Base-by-base conservation (phyloP, 2,113 vertebrate genomes). In the Peromyscus maniculatus region DNA sequence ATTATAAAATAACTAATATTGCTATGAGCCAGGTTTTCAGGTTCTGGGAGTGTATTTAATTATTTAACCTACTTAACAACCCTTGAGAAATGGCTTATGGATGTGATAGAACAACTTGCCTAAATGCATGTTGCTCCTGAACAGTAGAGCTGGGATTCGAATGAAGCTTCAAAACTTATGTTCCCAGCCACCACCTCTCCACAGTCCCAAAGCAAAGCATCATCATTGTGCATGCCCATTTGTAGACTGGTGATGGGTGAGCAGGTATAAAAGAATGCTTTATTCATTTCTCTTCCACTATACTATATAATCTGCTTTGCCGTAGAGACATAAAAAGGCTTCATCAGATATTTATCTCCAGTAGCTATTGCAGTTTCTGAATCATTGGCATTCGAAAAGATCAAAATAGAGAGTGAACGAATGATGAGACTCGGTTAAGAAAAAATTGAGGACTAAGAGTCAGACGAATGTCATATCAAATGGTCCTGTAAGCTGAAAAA, bases 151-250 rank as follows among this genome's bases (percentile, higher is more conserved):
- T 55, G 55, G 17, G 36, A 86, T 83, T 72, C 64, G 21, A 86
- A 31, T 9, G 10, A 24, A 49, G 9, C n/a, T n/a, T 16, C 21
- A 17, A 43, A 89, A 72, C 28, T 69, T 24, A 17, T 59, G 12
- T 36, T 93, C 12, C 79, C 22, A 22, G 10, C 4, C 3, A 43
- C 19, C 0, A 22, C 3, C 33, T 52, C 26, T 75, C 33, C 28
- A 19, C 26, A 28, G 3, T 1, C 21, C 21, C 52, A 46, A 39
- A 46, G 19, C 75, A 16, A 43, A 66, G 91, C 77, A 74, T 43
- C 12, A 3, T 0, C 12, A 3, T 0, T 19, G 3, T 17, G 0
- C 6, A 9, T 3, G 5, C 7, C 19, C 19, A 0, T 57, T 5
- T 46, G 39, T 4, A 10, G 7, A 36, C 15, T 31, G 21, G n/a